phyloP scores from a whole-genome alignment of 2,888 invertebrate species.

The Hypena proboscidalis region DNA sequence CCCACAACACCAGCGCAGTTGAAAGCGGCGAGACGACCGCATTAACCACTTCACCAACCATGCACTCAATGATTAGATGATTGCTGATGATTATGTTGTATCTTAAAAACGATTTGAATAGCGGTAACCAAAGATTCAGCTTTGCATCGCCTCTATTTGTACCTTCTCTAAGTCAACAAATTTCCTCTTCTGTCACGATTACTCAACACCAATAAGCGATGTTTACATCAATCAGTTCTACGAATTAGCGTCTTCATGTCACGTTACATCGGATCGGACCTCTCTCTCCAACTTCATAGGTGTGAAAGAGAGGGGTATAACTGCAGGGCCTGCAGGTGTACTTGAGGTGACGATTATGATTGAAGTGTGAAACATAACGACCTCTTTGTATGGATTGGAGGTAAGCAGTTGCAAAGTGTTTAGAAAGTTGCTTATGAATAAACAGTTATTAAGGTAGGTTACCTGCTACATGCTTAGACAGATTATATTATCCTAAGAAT shows the following conservation, averaged over 20 bases:
- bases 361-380: constrained; percentile 69
- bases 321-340: constrained; percentile 61
- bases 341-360: constrained; percentile 54
- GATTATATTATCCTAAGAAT: too few relatives aligned
- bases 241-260: constrained; percentile 63
- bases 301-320: constrained; percentile 43
- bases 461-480: too few relatives aligned
- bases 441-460: too few relatives aligned
- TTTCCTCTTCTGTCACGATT: constrained; percentile 11
- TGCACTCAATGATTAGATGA: too few relatives aligned
- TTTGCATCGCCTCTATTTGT: too few relatives aligned
- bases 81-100: too few relatives aligned
- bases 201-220: constrained; percentile 32
- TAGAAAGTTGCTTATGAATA: constrained; percentile 24
- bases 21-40: too few relatives aligned
- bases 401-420: constrained; percentile 20
- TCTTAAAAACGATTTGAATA: too few relatives aligned
- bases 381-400: constrained; percentile 47
- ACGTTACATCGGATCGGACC: constrained; percentile 26
- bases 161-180: too few relatives aligned
- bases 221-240: constrained; percentile 54
- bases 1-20: too few relatives aligned
- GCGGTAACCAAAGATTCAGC: too few relatives aligned
- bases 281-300: constrained; percentile 44
- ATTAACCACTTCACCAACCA: too few relatives aligned